phyloP scores from a whole-genome alignment of 2,888 invertebrate species.

The Polydrusus cervinus region DNA sequence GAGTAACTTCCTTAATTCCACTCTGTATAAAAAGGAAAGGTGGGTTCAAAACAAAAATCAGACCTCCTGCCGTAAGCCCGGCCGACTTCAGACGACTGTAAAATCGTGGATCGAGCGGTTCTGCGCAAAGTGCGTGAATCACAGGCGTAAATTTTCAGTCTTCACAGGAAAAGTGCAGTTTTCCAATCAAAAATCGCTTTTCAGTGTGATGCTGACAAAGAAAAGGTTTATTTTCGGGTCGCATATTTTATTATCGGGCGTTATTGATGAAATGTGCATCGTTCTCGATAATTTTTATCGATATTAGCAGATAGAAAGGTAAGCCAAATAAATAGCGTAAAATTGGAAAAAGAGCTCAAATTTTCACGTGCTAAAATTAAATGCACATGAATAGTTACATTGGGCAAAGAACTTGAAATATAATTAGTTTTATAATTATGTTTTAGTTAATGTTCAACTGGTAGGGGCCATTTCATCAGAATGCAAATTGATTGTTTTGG shows the following conservation, averaged over 20 bases:
- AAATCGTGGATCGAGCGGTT: conserved; percentile 51
- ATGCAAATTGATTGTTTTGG: too few species aligned
- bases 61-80: conserved; percentile 6
- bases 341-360: neutral
- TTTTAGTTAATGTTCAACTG: too few species aligned
- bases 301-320: conserved; percentile 17
- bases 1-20: neutral
- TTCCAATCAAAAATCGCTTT: conserved; percentile 57
- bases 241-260: conserved; percentile 13
- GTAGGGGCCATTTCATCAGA: too few species aligned
- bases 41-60: conserved; percentile 25
- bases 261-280: conserved; percentile 16
- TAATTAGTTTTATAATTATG: too few species aligned
- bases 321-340: neutral
- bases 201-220: conserved; percentile 59
- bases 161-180: conserved; percentile 62
- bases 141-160: conserved; percentile 34
- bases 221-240: conserved; percentile 30
- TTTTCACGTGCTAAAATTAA: neutral
- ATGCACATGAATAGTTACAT: neutral
- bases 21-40: neutral
- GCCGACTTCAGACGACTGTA: conserved; percentile 34
- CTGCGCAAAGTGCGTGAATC: conserved; percentile 53
- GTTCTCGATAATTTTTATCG: neutral
- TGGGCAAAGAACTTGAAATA: too few species aligned